Conservation (phyloP, 2,797 vertebrate species). For the Phoxinus dragarum region DNA sequence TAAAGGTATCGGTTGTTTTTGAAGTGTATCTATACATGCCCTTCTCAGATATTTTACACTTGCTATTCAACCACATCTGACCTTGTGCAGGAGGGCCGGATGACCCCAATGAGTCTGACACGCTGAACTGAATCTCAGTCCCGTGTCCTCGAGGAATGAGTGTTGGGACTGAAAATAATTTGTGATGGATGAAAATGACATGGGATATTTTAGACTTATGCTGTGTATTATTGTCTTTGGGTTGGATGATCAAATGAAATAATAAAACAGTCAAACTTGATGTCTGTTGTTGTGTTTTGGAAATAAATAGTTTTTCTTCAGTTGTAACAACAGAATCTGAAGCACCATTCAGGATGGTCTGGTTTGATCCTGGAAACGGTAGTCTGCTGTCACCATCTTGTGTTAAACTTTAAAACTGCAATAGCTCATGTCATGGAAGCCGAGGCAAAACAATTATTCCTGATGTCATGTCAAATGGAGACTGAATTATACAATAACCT, state of each 20-base stretch:
- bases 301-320: not conserved
- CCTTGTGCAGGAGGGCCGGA: slow-evolving; percentile 52
- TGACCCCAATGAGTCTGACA: slow-evolving; percentile 82
- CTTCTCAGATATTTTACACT: slow-evolving; percentile 57
- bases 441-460: not conserved
- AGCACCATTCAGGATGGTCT: too few relatives aligned
- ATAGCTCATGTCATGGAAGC: not conserved
- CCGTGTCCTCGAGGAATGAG: slow-evolving; percentile 85
- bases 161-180: slow-evolving; percentile 73
- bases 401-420: slow-evolving; percentile 28
- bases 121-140: slow-evolving; percentile 83
- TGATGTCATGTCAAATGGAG: not conserved
- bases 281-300: slow-evolving; percentile 69
- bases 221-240: slow-evolving; percentile 98
- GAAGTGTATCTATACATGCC: slow-evolving; percentile 67
- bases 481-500: not conserved
- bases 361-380: not conserved
- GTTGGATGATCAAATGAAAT: slow-evolving; percentile 95
- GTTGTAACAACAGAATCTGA: not conserved
- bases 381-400: slow-evolving; percentile 35
- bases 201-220: slow-evolving; percentile 98
- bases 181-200: slow-evolving; percentile 80
- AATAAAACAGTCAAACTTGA: slow-evolving; percentile 89
- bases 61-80: slow-evolving; percentile 65
- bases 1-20: slow-evolving; percentile 67